Percentiles rank a stretch among this genome's conserved stretches.
These are phyloP conservation scores for Crypturellus undulatus DNA, from an alignment of 2,113 vertebrate genomes.

Conservation along the genomic window DNA sequence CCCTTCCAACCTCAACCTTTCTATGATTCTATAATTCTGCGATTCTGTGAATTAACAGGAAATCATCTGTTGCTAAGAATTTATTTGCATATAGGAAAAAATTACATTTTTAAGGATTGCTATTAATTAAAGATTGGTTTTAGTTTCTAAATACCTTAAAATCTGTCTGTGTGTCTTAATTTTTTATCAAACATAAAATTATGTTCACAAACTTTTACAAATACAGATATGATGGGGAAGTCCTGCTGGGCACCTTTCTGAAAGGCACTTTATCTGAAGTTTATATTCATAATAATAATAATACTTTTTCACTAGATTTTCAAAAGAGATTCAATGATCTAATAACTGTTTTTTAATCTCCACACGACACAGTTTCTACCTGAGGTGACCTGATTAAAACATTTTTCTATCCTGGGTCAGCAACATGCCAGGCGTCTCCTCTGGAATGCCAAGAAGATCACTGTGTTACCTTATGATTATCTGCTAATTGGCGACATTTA, in stretches of 20 bases:
- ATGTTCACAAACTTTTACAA: background rate
- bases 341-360: slow-evolving; percentile 21
- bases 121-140: background rate
- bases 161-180: background rate
- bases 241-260: background rate
- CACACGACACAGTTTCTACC: background rate
- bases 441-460: slow-evolving; percentile 49
- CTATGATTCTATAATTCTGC: too few relatives aligned
- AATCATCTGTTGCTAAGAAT: background rate
- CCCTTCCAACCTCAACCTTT: too few relatives aligned
- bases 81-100: background rate
- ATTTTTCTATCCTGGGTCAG: background rate
- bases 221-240: background rate
- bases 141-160: background rate
- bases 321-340: background rate
- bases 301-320: background rate
- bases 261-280: background rate
- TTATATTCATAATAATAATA: too few relatives aligned
- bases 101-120: background rate
- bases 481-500: slow-evolving; percentile 12
- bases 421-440: background rate
- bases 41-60: background rate
- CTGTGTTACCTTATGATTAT: slow-evolving; percentile 15
- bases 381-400: slow-evolving; percentile 41
- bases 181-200: background rate